Conservation (phyloP, 2,113 vertebrate genomes). For the Microcebus jonahi region DNA sequence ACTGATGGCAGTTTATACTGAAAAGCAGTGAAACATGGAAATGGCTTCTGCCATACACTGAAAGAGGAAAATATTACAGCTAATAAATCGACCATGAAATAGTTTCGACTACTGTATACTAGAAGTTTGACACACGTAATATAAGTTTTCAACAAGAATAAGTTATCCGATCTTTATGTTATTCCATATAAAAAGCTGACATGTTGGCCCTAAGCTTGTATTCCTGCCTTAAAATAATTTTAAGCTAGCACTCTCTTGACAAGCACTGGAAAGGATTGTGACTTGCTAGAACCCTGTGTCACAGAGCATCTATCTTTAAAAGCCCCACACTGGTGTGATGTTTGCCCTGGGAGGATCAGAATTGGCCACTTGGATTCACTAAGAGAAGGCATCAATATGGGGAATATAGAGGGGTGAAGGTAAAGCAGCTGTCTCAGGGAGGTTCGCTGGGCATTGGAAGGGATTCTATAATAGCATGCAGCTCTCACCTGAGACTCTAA, state of each 20-base stretch:
- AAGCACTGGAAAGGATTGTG: background rate
- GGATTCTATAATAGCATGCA: background rate
- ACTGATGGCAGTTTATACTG: background rate
- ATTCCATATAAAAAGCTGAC: background rate
- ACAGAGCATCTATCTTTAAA: background rate
- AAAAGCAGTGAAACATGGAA: conserved; percentile 30
- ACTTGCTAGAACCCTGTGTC: background rate
- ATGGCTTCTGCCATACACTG: background rate
- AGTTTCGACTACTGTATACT: background rate
- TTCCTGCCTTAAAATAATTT: conserved; percentile 7
- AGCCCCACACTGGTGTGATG: too few relatives aligned
- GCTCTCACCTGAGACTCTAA: background rate
- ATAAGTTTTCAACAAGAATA: background rate
- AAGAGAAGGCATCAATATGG: background rate
- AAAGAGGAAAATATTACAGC: conserved; percentile 13
- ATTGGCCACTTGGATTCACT: background rate
- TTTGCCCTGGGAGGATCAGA: background rate
- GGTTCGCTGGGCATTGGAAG: background rate
- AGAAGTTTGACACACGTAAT: background rate
- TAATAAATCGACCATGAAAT: conserved; percentile 28
- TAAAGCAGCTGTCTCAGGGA: background rate
- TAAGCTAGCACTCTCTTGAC: background rate
- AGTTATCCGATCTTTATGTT: background rate
- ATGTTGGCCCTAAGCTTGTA: background rate
- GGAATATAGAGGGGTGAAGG: background rate